A percentile compares a stretch with the other conserved stretches of the same genome.
These are phyloP conservation scores for Chrysopa pallens DNA, from an alignment of 1,140 invertebrate species.

Conservation along the genomic window DNA sequence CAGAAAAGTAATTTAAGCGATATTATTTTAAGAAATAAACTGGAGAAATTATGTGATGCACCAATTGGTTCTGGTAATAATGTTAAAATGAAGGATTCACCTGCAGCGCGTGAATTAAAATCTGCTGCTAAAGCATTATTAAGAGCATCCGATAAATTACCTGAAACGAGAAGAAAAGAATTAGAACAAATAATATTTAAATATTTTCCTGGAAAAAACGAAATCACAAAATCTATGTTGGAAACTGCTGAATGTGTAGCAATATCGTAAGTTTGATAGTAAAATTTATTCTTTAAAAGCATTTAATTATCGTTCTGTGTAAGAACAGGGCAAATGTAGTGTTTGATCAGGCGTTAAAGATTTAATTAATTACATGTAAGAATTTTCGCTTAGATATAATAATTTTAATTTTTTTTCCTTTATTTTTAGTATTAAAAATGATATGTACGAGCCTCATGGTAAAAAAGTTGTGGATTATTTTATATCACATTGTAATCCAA, in stretches of 20 bases:
- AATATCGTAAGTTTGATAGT: background rate
- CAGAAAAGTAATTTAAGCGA: slow-evolving; percentile 51
- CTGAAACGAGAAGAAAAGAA: slow-evolving; percentile 28
- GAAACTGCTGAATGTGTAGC: slow-evolving; percentile 15
- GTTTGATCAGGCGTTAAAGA: too few species aligned
- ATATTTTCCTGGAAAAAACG: slow-evolving; percentile 22
- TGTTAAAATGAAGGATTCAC: slow-evolving; percentile 2
- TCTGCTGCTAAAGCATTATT: slow-evolving; percentile 48
- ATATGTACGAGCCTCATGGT: slow-evolving; percentile 41
- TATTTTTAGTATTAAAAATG: slow-evolving; percentile 27
- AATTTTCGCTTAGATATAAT: too few species aligned
- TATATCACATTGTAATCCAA: slow-evolving; percentile 15
- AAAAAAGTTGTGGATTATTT: slow-evolving; percentile 47
- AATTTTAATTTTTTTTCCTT: slow-evolving; percentile 5
- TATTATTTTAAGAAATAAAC: slow-evolving; percentile 33
- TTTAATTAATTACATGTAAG: too few species aligned
- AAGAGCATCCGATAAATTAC: slow-evolving; percentile 28
- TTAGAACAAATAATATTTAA: slow-evolving; percentile 27
- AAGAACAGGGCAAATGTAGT: too few species aligned
- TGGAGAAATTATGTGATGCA: slow-evolving; percentile 44
- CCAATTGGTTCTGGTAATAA: slow-evolving; percentile 24
- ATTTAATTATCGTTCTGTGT: too few species aligned
- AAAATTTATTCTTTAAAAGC: too few species aligned
- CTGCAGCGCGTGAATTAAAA: slow-evolving; percentile 31
- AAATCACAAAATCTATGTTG: slow-evolving; percentile 28